Percentiles rank a stretch among this genome's conserved stretches.
Conservation (phyloP, 37 sponge, comb jelly and placozoan genomes). For the Cladorhizidae sp. region DNA sequence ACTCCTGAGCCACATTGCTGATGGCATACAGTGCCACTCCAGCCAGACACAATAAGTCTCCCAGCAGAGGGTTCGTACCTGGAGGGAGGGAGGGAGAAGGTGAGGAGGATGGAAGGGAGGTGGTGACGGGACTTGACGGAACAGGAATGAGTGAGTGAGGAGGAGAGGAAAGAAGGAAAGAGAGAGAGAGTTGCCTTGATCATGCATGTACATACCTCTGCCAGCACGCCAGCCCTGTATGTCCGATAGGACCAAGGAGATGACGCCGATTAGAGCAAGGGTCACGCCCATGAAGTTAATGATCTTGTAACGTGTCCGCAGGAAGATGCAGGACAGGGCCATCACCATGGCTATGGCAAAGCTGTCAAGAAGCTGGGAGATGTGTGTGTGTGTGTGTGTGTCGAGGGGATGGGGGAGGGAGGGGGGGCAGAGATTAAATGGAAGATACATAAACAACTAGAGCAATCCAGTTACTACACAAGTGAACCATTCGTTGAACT, state of each 20-base stretch:
- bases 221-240: slow-evolving; percentile 1
- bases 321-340: slow-evolving; percentile 81
- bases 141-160: slow-evolving; percentile 16
- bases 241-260: slow-evolving; percentile 73
- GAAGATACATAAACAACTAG: not conserved
- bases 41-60: slow-evolving; percentile 71
- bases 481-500: no score
- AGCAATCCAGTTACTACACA: not conserved
- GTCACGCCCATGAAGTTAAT: slow-evolving; percentile 79
- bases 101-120: not conserved
- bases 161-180: slow-evolving; percentile 8
- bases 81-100: not conserved
- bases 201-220: slow-evolving; percentile 29
- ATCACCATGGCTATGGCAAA: slow-evolving; percentile 70
- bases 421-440: not conserved
- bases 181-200: not conserved
- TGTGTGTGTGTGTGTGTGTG: not conserved
- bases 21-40: slow-evolving; percentile 74
- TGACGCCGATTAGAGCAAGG: slow-evolving; percentile 75
- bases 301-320: slow-evolving; percentile 63
- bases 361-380: slow-evolving; percentile 75
- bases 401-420: not conserved
- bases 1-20: slow-evolving; percentile 85
- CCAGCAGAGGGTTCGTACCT: slow-evolving; percentile 58
- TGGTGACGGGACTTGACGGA: not conserved